A percentile compares a stretch with the other conserved stretches of the same genome.
These are phyloP conservation scores for Pseudoatta argentina DNA, from an alignment of 1,140 invertebrate genomes.

Conservation along the genomic window DNA sequence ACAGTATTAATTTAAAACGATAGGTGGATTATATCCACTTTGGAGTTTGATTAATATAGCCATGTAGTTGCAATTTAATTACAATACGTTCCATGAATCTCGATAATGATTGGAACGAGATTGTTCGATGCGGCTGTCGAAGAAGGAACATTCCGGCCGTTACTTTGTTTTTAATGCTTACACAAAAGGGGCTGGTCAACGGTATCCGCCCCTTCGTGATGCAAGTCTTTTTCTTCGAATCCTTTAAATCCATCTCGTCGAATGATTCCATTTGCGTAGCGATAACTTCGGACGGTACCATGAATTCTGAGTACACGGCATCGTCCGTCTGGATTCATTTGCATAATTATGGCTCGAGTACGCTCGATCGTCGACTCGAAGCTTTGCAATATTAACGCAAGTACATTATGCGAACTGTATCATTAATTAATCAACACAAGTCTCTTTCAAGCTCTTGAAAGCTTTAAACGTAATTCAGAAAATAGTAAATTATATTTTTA, in stretches of 20 bases:
- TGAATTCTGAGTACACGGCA: constrained; percentile 4
- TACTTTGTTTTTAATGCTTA: constrained; percentile 56
- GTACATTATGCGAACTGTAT: constrained; percentile 8
- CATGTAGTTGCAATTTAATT: constrained; percentile 29
- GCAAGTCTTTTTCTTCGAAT: constrained; percentile 57
- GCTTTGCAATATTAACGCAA: constrained; percentile 38
- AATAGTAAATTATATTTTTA: not conserved
- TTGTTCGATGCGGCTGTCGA: constrained; percentile 15
- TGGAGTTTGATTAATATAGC: not conserved
- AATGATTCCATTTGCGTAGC: constrained; percentile 50
- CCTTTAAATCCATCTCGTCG: constrained; percentile 64
- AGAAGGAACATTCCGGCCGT: not conserved
- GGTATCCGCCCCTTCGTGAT: constrained; percentile 68
- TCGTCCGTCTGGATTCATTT: constrained; percentile 40
- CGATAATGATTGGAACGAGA: constrained; percentile 15
- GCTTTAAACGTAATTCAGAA: not conserved
- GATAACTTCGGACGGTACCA: constrained; percentile 40
- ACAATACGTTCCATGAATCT: not conserved
- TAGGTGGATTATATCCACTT: not conserved
- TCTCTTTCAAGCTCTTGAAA: not conserved
- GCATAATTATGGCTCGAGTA: constrained; percentile 43
- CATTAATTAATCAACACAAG: constrained; percentile 36
- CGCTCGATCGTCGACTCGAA: not conserved
- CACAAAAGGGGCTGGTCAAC: constrained; percentile 71
- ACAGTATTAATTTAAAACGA: not conserved